Base-by-base conservation (phyloP, 2,797 vertebrate species). In the Diceros bicornis region DNA sequence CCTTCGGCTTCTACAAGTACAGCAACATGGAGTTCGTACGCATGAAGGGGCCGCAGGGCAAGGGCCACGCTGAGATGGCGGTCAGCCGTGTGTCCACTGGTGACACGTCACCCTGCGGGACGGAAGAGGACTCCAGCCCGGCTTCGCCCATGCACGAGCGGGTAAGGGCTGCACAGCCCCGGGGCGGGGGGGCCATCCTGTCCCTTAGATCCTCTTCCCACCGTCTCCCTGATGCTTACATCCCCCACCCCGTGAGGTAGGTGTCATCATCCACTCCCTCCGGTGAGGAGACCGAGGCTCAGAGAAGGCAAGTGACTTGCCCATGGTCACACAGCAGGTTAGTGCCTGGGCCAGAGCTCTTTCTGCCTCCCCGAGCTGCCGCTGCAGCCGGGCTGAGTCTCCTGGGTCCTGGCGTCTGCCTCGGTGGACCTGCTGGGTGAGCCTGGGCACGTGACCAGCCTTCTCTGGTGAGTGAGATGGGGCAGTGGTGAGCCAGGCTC, bases 1-100 rank as follows among this genome's bases (percentile, higher is more conserved):
- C 99, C 0, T 99, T 99, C 0, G 99, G 99, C 98, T 99, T 99
- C 98, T 99, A 99, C 98, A 99, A 99, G 90, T 99, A 99, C 98
- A 99, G 99, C 99, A 99, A 99, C 98, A 99, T 99, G 99, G 99
- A 99, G 98, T 99, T 99, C 75, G 99, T 99, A 94, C 99, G 99
- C 97, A 99, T 99, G 99, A 99, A 99, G 97, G 99, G 99, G 4
- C 99, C 99, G 0, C 99, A 99, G 98, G 99, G 99, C 84, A 99
- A 99, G 98, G 99, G 99, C 69, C 99, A 99, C 0, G 99, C 99
- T 0, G 99, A 99, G 98, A 99, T 99, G 99, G 99, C 99, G 0
- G 99, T 99, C 97, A 99, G 99, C 96, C 98, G 99, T 12, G 99
- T 99, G 95, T 99, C 99, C 12, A 99, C 99, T 0, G 99, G 99